Percentiles rank a stretch among this genome's conserved stretches.
These are phyloP conservation scores for Diaphora mendica DNA, from an alignment of 2,888 invertebrate species.

Conservation along the genomic window DNA sequence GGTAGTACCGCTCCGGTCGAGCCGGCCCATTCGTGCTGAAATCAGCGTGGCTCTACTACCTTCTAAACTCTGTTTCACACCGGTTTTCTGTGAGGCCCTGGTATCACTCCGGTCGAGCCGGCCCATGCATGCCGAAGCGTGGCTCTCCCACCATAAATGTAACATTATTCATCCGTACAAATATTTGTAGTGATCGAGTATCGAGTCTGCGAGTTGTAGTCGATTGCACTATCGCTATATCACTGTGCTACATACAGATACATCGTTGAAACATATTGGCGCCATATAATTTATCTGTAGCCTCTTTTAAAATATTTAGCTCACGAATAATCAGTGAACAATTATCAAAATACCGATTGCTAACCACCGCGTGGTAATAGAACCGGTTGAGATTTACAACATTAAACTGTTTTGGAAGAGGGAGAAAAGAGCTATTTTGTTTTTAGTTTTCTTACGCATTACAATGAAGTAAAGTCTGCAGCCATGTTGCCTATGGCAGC, in stretches of 20 bases:
- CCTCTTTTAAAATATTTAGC: neutral
- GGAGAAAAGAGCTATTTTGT: neutral
- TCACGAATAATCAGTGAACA: neutral
- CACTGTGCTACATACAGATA: neutral
- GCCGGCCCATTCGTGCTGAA: no score
- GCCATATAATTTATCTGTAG: neutral
- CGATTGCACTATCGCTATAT: neutral
- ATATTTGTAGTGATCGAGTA: neutral
- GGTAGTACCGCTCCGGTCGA: no score
- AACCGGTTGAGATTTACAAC: slow-evolving; percentile 8
- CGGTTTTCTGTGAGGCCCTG: no score
- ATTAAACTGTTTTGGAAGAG: neutral
- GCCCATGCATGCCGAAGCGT: no score
- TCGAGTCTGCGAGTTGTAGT: neutral
- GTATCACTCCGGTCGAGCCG: no score
- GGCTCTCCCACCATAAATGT: no score
- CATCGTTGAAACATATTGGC: neutral
- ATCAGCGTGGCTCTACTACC: no score
- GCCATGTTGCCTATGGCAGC: no score
- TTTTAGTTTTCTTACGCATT: no score
- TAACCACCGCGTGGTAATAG: neutral
- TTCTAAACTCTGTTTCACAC: no score
- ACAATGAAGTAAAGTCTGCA: no score
- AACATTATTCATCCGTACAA: no score
- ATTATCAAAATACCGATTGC: slow-evolving; percentile 12